These are phyloP conservation scores for Calliphora vicina DNA, from an alignment of 1,140 invertebrate genomes.

Conservation along the genomic window DNA sequence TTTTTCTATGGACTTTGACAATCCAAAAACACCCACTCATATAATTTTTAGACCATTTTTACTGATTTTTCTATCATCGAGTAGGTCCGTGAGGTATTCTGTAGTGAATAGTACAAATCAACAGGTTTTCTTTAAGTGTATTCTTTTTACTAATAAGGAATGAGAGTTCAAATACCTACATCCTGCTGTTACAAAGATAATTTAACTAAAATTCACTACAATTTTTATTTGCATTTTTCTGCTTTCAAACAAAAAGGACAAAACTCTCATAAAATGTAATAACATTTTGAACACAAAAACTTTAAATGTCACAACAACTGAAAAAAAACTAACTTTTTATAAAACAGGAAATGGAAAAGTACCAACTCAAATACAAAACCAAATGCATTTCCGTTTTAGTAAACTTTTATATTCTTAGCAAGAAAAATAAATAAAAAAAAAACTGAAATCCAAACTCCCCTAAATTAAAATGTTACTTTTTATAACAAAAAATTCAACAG, in stretches of 20 bases:
- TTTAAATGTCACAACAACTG: not conserved
- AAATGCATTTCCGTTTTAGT: constrained; percentile 7
- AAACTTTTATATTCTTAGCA: not conserved
- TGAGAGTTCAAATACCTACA: not conserved
- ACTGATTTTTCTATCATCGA: too few species aligned
- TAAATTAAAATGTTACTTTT: not conserved
- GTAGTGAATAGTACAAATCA: too few species aligned
- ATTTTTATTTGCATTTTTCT: not conserved
- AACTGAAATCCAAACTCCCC: not conserved
- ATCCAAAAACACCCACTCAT: too few species aligned
- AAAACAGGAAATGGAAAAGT: not conserved
- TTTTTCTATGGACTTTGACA: too few species aligned
- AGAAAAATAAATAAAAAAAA: too few species aligned
- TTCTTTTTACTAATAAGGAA: not conserved
- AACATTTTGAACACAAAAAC: not conserved
- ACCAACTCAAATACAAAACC: not conserved
- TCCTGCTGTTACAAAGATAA: not conserved
- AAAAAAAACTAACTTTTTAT: not conserved
- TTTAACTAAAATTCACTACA: not conserved
- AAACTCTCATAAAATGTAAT: not conserved
- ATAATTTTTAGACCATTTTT: too few species aligned
- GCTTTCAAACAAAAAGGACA: not conserved
- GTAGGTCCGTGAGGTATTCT: too few species aligned
- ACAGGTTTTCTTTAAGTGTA: not conserved
- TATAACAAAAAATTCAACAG: not conserved